Evolutionary conservation across 23 tunicate species (phyloP), one percentile per base, ranked within the genome.

Genomic region (Ascidia mentula): DNA sequence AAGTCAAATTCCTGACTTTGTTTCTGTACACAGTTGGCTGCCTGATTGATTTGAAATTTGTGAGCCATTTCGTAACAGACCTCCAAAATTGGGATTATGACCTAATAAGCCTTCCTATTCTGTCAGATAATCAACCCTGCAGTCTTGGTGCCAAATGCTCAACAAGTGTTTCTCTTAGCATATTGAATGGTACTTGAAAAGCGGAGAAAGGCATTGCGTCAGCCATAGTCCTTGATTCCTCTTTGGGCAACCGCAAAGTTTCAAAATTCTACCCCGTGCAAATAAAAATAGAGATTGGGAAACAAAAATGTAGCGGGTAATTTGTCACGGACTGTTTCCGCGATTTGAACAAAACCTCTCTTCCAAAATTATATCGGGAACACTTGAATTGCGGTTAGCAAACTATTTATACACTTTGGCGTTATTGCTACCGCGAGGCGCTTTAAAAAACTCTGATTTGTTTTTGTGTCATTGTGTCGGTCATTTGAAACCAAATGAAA

Each of bases 91-190:
- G 65, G 13, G 65, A 53, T 53, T 53, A 53, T 53, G 65, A 53
- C 65, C 65, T 53, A 53, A 53, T 53, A 53, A 53, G 65, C 65
- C 65, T 53, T 53, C 65, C 65, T 53, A 53, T 53, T 53, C 2
- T 3, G 65, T 53, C 7, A 53, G 65, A 53, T 53, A 53, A 53
- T 28, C 22, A 53, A 20, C 28, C 28, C 28, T 53, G 65, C 65
- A 53, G 28, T 20, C 65, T 53, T 5, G 7, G 65, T 9, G 65
- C 65, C 65, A 53, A 53, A 53, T 20, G 65, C 13, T 9, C 22
- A 53, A 53, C 65, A 5, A 53, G 65, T 53, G 65, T 53, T 53
- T 53, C 65, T 20, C 24, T 53, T 53, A 28, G 28, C 65, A 53
- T n/a, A n/a, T 53, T 53, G 28, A 28, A 53, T 53, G 65, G 65